Evolutionary conservation across 2,113 vertebrate genomes (phyloP).

Genomic region (Ahaetulla prasina): DNA sequence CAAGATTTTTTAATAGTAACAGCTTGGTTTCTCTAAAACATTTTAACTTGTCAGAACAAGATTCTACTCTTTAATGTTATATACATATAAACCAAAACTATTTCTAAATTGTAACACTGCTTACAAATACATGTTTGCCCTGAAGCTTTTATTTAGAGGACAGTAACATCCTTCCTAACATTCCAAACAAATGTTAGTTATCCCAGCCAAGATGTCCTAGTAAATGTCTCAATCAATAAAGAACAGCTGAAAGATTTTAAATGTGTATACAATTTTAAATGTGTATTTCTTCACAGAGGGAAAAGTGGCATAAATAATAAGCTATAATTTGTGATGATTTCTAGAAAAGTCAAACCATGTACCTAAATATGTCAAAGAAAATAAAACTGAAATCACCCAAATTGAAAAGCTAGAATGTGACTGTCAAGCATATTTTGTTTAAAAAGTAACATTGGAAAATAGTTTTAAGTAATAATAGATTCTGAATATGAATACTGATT

Average conservation of each 20-base stretch:
- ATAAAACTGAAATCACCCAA: conserved; percentile 7
- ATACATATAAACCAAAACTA: background rate
- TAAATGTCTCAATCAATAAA: background rate
- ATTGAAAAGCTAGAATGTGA: conserved; percentile 4
- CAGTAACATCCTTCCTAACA: background rate
- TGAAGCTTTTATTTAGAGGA: background rate
- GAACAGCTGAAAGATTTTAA: background rate
- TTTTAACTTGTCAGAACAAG: background rate
- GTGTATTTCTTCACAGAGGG: conserved; percentile 53
- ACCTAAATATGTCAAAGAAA: conserved; percentile 4
- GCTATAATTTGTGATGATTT: conserved; percentile 14
- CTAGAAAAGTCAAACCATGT: conserved; percentile 8
- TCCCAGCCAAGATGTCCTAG: background rate
- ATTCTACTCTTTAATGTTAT: background rate
- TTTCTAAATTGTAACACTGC: background rate
- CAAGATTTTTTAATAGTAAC: background rate
- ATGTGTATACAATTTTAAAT: conserved; percentile 17
- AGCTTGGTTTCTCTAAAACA: background rate
- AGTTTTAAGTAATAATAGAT: background rate
- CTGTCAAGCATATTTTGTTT: background rate
- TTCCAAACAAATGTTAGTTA: background rate
- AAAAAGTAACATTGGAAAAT: background rate
- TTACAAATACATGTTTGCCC: background rate
- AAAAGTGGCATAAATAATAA: conserved; percentile 6
- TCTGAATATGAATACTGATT: background rate